Conservation (phyloP, 2,888 invertebrate genomes). For the Mimumesa dahlbomi region DNA sequence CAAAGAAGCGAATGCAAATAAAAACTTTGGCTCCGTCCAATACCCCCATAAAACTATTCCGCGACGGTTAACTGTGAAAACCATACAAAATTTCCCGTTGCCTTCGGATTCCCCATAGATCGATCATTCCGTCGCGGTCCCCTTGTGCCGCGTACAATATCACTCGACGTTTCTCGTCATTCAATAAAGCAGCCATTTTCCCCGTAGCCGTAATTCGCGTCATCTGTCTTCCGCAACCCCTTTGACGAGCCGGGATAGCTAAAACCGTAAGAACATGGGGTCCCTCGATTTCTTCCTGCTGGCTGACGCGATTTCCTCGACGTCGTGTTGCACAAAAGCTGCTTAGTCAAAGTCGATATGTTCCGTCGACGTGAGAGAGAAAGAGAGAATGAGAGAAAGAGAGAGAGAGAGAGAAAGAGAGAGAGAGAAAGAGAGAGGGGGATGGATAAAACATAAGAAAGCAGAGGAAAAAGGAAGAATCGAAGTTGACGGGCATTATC, state of each 20-base stretch:
- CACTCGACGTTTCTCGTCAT: background rate
- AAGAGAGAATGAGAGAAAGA: background rate
- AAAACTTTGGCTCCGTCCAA: background rate
- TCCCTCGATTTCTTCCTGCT: conserved; percentile 12
- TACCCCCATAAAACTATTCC: too few relatives aligned
- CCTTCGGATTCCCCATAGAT: too few relatives aligned
- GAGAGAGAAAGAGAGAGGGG: conserved; percentile 3
- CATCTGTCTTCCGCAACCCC: conserved; percentile 8
- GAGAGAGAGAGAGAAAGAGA: background rate
- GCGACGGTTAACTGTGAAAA: too few relatives aligned
- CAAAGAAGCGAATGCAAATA: too few relatives aligned
- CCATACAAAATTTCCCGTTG: too few relatives aligned
- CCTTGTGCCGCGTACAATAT: background rate
- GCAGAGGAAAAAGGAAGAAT: conserved; percentile 4
- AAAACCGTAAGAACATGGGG: conserved; percentile 27
- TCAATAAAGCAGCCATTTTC: background rate
- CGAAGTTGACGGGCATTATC: conserved; percentile 25
- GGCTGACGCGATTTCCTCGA: conserved; percentile 28
- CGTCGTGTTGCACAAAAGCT: conserved; percentile 26
- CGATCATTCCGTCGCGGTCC: background rate
- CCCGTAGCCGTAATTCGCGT: background rate
- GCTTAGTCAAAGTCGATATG: conserved; percentile 46
- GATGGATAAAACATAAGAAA: too few relatives aligned
- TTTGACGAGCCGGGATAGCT: conserved; percentile 24
- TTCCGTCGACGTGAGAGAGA: background rate